Conservation (phyloP, 2,797 vertebrate species). For the Trachops cirrhosus region DNA sequence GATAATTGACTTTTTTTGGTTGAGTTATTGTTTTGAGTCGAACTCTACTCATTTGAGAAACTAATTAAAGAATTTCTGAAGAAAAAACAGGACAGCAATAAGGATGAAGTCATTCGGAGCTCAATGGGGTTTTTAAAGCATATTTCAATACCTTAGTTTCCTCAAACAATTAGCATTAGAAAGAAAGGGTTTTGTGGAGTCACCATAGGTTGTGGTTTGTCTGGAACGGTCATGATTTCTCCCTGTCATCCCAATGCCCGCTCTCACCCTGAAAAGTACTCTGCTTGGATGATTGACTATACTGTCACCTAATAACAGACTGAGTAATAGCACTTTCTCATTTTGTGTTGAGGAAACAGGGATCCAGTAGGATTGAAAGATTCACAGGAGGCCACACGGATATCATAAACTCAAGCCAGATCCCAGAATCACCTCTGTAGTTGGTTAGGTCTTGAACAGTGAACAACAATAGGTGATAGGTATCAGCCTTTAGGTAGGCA, state of each 20-base stretch:
- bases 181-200: background rate
- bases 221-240: background rate
- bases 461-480: background rate
- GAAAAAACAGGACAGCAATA: background rate
- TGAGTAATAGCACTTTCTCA: background rate
- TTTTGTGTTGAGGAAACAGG: background rate
- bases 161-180: background rate
- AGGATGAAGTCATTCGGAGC: background rate
- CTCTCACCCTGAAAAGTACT: background rate
- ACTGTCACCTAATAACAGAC: background rate
- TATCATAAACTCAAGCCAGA: background rate
- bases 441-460: background rate
- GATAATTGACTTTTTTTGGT: constrained; percentile 2
- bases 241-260: background rate
- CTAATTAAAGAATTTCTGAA: background rate
- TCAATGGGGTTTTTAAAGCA: background rate
- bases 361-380: background rate
- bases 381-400: background rate
- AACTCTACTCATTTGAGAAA: background rate
- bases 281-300: background rate
- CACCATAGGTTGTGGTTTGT: background rate
- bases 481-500: background rate
- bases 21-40: background rate
- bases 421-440: background rate
- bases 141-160: background rate